Base-by-base conservation (phyloP, 2,888 invertebrate genomes). In the Dermolepida albohirtum region DNA sequence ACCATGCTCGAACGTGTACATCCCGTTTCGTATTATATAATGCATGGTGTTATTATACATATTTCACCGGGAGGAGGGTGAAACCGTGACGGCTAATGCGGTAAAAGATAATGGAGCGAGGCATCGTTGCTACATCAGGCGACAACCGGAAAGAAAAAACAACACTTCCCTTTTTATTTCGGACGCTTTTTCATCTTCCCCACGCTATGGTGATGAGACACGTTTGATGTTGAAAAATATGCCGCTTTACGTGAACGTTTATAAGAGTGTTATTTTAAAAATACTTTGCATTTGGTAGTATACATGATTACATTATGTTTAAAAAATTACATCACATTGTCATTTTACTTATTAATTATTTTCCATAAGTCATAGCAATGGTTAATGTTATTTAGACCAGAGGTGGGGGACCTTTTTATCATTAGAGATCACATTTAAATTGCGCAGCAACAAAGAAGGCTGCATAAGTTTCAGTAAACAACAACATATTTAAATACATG, bases 41-140 rank as follows among this genome's bases (percentile, higher is more conserved):
- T 80, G 79, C 78, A 80, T 78, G 74, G 72, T 74, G 79, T 79
- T 78, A 80, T 80, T 78, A 80, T 79, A 79, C 80, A 80, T 80
- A 80, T 80, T 80, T 79, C 79, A 79, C 78, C 71, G 74, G 74
- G 59, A 44, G 59, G 59, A 59, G 59, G 74, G 75, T 57, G 64
- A 41, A 59, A 39, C 50, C 72, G 73, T 73, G 75, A 75, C 75
- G 74, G 74, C 74, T 76, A 76, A 76, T 75, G 75, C 73, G 75
- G 73, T 74, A 71, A 75, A 67, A 75, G 75, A 76, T 75, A 76
- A 76, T 75, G 74, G 75, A 74, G 73, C 74, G 72, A 74, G 72
- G 73, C 75, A 73, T 74, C 73, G 74, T 71, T 65, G 70, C 66
- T 52, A 44, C 64, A 52, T 43, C 63, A 54, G 52, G 64, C 43